Conservation (phyloP, 1,140 invertebrate genomes). For the Chymomyza costata region DNA sequence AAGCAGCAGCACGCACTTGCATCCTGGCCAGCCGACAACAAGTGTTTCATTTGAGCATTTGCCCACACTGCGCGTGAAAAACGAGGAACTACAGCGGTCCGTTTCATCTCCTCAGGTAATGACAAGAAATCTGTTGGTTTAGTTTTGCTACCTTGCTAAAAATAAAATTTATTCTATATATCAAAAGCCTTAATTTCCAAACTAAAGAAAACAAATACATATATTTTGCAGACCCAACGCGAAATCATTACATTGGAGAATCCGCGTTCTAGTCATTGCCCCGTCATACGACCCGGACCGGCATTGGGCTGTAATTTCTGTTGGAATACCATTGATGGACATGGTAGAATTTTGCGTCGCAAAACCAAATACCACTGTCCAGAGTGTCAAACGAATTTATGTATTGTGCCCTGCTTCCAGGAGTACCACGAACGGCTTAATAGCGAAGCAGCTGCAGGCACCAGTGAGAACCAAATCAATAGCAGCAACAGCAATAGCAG, state of each 20-base stretch:
- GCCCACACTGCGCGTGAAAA: slow-evolving; percentile 75
- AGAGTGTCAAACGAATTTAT: slow-evolving; percentile 89
- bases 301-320: slow-evolving; percentile 90
- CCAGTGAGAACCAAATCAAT: slow-evolving; percentile 12
- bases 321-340: slow-evolving; percentile 89
- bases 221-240: slow-evolving; percentile 55
- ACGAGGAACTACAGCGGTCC: slow-evolving; percentile 78
- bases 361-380: slow-evolving; percentile 93
- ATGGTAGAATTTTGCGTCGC: slow-evolving; percentile 85
- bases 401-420: slow-evolving; percentile 90
- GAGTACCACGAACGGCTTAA: slow-evolving; percentile 82
- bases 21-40: slow-evolving; percentile 44
- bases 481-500: slow-evolving; percentile 26
- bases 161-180: neutral
- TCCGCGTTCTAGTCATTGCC: slow-evolving; percentile 82
- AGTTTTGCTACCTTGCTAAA: neutral
- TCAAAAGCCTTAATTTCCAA: neutral
- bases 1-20: slow-evolving; percentile 40
- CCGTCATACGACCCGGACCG: slow-evolving; percentile 85
- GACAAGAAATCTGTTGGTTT: neutral
- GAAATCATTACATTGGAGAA: slow-evolving; percentile 74
- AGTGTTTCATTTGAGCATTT: slow-evolving; percentile 72
- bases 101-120: slow-evolving; percentile 78
- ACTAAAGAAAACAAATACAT: no score
- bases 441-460: slow-evolving; percentile 53